phyloP scores from a whole-genome alignment of 1,140 invertebrate species.

The Penaeus vannamei region DNA sequence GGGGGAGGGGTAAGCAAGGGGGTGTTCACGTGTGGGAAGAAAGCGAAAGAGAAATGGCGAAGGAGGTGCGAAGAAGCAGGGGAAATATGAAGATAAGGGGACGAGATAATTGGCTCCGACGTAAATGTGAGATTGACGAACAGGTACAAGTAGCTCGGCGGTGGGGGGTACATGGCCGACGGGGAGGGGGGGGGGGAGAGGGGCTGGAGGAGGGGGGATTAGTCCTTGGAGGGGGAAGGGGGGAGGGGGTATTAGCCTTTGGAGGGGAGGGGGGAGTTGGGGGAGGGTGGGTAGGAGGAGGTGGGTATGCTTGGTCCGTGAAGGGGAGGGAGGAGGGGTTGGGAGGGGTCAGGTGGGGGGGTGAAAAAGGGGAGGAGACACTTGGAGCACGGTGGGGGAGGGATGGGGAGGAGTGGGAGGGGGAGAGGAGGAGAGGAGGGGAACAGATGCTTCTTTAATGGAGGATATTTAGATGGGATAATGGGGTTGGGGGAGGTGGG shows the following conservation, averaged over 20 bases:
- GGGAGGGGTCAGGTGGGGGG: too few relatives aligned
- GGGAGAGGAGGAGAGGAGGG: too few relatives aligned
- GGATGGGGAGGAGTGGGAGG: too few relatives aligned
- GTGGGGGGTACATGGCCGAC: not conserved
- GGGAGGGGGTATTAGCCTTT: not conserved
- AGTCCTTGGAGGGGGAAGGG: not conserved
- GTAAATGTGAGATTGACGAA: not conserved
- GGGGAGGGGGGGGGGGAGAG: not conserved
- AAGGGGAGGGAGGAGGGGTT: not conserved
- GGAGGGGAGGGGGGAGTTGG: not conserved
- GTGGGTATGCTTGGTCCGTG: not conserved
- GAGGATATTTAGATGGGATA: not conserved
- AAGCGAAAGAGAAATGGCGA: too few relatives aligned
- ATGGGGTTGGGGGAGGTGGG: too few relatives aligned
- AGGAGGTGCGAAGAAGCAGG: not conserved
- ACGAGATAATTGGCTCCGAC: conserved; percentile 28
- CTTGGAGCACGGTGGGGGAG: too few relatives aligned
- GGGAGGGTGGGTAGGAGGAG: not conserved
- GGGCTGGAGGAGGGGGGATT: not conserved
- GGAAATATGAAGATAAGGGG: not conserved
- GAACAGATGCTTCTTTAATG: too few relatives aligned
- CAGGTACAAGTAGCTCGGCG: not conserved
- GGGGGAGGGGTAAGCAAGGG: too few relatives aligned
- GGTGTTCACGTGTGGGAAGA: too few relatives aligned
- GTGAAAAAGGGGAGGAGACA: too few relatives aligned